Evolutionary conservation across 2,113 vertebrate species (phyloP).

Genomic region (Sceloporus tristichus): DNA sequence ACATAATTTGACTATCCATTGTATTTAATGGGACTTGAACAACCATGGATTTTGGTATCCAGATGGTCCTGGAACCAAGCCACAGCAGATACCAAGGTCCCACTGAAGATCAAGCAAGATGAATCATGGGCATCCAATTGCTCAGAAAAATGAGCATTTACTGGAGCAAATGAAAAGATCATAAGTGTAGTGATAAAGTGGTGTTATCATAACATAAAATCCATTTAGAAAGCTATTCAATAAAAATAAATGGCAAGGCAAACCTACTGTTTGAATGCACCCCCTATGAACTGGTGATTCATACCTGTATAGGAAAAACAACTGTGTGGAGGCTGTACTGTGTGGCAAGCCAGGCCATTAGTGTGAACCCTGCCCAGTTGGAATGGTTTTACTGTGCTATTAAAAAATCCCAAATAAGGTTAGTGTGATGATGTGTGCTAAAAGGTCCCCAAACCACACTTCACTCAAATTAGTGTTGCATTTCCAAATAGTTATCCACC

Average conservation of each 20-base stretch:
- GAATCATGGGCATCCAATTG: neutral
- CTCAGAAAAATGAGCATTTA: neutral
- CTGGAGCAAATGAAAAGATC: neutral
- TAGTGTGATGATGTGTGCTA: neutral
- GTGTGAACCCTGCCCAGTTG: neutral
- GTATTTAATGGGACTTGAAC: too few species aligned
- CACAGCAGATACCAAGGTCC: too few species aligned
- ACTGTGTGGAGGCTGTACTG: neutral
- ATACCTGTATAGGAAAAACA: neutral
- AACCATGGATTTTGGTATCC: too few species aligned
- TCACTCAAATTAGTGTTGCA: neutral
- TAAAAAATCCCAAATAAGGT: neutral
- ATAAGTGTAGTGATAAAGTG: neutral
- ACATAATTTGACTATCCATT: too few species aligned
- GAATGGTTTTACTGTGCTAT: neutral
- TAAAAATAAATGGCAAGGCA: neutral
- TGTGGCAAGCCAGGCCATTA: neutral
- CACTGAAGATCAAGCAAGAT: neutral
- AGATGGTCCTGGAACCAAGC: too few species aligned
- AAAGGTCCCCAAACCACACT: neutral
- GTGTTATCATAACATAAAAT: neutral
- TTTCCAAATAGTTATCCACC: neutral
- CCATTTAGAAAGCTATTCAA: neutral
- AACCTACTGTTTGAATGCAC: neutral
- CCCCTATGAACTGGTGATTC: neutral